Conservation (phyloP, 2,888 invertebrate genomes). For the Stramonita haemastoma region DNA sequence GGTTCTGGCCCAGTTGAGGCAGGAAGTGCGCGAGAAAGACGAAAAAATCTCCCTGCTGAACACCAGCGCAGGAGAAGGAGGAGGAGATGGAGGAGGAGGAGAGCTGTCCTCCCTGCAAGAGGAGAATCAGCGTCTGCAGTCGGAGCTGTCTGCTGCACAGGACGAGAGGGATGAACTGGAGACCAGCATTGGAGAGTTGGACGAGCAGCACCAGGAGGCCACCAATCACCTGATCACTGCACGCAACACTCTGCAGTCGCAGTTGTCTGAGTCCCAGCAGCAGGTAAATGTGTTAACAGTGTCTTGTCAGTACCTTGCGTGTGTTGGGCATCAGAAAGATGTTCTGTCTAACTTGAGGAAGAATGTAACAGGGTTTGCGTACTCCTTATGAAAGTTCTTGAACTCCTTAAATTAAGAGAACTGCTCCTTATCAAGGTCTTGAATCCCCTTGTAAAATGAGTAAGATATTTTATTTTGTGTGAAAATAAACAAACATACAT, state of each 20-base stretch:
- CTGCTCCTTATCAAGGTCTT: too few species aligned
- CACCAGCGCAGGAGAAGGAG: constrained; percentile 48
- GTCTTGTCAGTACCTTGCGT: too few species aligned
- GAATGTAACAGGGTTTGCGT: too few species aligned
- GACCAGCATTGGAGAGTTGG: constrained; percentile 84
- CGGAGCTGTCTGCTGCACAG: constrained; percentile 23
- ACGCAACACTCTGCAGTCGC: constrained; percentile 42
- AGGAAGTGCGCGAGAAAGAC: constrained; percentile 66
- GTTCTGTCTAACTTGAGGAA: too few species aligned
- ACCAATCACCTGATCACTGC: constrained; percentile 62
- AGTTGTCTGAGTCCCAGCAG: constrained; percentile 45
- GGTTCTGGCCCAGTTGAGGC: constrained; percentile 65
- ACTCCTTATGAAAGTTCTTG: too few species aligned
- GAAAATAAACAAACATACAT: too few species aligned
- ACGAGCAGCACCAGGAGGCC: constrained; percentile 85
- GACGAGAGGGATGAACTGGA: constrained; percentile 69
- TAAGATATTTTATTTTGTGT: too few species aligned
- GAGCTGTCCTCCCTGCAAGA: constrained; percentile 34
- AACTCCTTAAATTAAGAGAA: too few species aligned
- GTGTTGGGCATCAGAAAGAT: too few species aligned
- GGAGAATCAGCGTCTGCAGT: constrained; percentile 34
- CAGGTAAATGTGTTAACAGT: constrained; percentile 27
- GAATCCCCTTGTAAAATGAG: too few species aligned
- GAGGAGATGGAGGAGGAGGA: constrained; percentile 46
- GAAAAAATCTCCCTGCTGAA: constrained; percentile 31